Percentiles rank a stretch among this genome's conserved stretches.
Evolutionary conservation across 2,888 invertebrate species (phyloP).

Genomic region (Cosmia trapezina): DNA sequence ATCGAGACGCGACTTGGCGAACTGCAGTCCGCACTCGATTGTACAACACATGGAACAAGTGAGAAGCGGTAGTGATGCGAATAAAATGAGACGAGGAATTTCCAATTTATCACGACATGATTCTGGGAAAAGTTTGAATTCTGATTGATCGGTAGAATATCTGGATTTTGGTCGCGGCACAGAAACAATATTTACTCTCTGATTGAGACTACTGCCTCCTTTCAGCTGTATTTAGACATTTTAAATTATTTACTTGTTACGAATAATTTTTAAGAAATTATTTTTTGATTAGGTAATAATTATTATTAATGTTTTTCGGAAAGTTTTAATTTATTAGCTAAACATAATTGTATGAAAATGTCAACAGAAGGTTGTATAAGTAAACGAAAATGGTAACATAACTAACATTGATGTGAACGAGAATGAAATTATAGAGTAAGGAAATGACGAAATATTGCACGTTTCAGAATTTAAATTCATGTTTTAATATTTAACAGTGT

Average conservation of each 20-base stretch:
- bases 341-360: neutral
- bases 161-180: neutral
- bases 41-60: slow-evolving; percentile 15
- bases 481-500: neutral
- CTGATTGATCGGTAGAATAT: neutral
- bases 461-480: neutral
- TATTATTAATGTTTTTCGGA: neutral
- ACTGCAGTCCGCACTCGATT: slow-evolving; percentile 31
- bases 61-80: slow-evolving; percentile 12
- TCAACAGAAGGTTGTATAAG: neutral
- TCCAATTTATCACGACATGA: too few relatives aligned
- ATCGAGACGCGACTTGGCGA: slow-evolving; percentile 18
- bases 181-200: neutral
- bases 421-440: neutral
- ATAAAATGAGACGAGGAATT: neutral
- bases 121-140: slow-evolving; percentile 9
- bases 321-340: neutral
- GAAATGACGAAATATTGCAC: neutral
- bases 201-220: too few relatives aligned
- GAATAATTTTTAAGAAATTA: neutral
- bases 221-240: too few relatives aligned
- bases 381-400: neutral
- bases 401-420: neutral
- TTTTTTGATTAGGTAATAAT: neutral
- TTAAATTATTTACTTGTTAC: neutral